A percentile compares a stretch with the other conserved stretches of the same genome.
Evolutionary conservation across 2,888 invertebrate species (phyloP).

Genomic region (Nysson spinosus): DNA sequence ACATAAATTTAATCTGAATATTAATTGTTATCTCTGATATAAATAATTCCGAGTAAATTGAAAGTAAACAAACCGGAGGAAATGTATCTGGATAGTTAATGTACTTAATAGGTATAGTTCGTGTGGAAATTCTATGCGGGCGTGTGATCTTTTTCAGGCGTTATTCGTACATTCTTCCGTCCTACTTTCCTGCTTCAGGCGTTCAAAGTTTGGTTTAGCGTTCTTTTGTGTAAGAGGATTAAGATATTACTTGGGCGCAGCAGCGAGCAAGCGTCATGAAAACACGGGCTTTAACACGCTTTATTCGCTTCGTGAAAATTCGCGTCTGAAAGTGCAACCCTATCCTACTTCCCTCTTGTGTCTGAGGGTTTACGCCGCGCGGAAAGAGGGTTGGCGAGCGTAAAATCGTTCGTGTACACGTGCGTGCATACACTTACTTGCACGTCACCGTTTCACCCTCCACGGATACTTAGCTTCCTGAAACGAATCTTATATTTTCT

Average conservation of each 20-base stretch:
- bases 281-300: constrained; percentile 52
- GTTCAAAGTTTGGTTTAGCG: constrained; percentile 30
- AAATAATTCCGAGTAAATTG: constrained; percentile 4
- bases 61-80: constrained; percentile 5
- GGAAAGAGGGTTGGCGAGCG: constrained; percentile 53
- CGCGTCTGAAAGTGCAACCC: constrained; percentile 51
- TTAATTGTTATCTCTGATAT: no score
- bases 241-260: constrained; percentile 60
- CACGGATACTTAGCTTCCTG: constrained; percentile 34
- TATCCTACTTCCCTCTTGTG: constrained; percentile 40
- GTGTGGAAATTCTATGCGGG: constrained; percentile 41
- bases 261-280: constrained; percentile 44
- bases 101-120: constrained; percentile 29
- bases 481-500: constrained; percentile 46
- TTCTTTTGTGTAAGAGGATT: constrained; percentile 64
- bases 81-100: not conserved
- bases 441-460: constrained; percentile 9
- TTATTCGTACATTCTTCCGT: constrained; percentile 13
- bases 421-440: constrained; percentile 37
- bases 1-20: no score
- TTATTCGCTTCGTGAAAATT: constrained; percentile 59
- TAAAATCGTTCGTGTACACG: constrained; percentile 51
- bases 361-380: constrained; percentile 53
- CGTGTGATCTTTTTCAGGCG: constrained; percentile 36
- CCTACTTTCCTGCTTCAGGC: constrained; percentile 18